Conservation (phyloP, 2,888 invertebrate genomes). For the Chrysolina haemoptera region DNA sequence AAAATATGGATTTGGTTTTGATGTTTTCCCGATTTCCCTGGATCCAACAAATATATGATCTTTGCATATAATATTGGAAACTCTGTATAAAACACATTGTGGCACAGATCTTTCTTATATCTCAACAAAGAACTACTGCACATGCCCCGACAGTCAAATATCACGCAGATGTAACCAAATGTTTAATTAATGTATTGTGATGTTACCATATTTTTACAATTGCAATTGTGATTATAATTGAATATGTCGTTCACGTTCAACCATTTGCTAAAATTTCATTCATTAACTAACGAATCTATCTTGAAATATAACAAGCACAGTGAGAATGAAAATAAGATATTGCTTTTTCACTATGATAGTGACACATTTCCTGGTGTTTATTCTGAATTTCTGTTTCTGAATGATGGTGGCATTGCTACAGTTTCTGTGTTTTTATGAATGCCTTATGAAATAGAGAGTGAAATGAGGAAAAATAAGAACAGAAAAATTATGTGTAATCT, state of each 20-base stretch:
- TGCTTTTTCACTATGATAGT: constrained; percentile 1
- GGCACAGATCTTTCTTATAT: neutral
- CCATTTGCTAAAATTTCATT: neutral
- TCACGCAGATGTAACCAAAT: neutral
- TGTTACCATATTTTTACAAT: neutral
- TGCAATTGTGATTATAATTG: neutral
- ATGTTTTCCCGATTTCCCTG: too few relatives aligned
- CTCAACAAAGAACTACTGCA: neutral
- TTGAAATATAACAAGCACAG: constrained; percentile 14
- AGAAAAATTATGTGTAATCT: too few relatives aligned
- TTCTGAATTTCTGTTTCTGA: neutral
- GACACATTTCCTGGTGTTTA: neutral
- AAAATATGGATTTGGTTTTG: too few relatives aligned
- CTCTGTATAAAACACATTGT: neutral
- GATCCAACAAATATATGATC: neutral
- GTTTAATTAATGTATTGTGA: neutral
- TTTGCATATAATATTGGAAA: neutral
- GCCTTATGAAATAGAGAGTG: too few relatives aligned
- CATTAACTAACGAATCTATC: neutral
- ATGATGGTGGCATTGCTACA: neutral
- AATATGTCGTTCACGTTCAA: neutral
- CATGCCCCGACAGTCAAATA: neutral
- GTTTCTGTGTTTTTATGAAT: too few relatives aligned
- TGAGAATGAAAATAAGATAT: constrained; percentile 12
- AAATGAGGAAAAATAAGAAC: too few relatives aligned